Conservation (phyloP, 2,797 vertebrate species). For the Varecia variegata region DNA sequence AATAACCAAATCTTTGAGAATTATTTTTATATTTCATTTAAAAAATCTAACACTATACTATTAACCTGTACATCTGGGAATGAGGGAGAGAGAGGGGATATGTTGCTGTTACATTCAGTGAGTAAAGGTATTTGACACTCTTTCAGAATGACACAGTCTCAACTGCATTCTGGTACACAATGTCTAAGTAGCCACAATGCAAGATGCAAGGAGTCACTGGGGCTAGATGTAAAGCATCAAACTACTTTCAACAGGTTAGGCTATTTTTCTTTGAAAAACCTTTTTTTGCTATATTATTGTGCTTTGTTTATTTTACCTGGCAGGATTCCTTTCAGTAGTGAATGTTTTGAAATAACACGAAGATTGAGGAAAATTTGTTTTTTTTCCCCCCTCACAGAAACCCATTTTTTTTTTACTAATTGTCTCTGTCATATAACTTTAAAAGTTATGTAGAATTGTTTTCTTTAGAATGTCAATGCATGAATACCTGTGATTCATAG, state of each 20-base stretch:
- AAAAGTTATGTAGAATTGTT: constrained; percentile 25
- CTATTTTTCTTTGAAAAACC: background rate
- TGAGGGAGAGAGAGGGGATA: background rate
- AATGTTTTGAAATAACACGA: constrained; percentile 36
- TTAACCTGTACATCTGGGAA: background rate
- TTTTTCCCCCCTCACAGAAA: background rate
- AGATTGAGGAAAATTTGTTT: constrained; percentile 17
- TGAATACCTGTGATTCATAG: constrained; percentile 8
- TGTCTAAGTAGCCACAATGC: background rate
- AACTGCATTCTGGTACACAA: background rate
- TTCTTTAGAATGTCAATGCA: constrained; percentile 49
- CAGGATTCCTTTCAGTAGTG: constrained; percentile 12
- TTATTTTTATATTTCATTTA: background rate
- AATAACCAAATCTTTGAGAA: background rate
- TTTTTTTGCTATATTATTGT: background rate
- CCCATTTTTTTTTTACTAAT: constrained; percentile 34
- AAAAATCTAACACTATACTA: background rate
- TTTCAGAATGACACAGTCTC: background rate
- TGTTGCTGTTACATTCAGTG: background rate
- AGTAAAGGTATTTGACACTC: background rate
- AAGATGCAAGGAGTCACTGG: background rate
- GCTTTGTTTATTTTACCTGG: background rate
- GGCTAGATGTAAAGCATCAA: background rate
- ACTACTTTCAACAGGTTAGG: background rate
- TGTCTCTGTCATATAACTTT: constrained; percentile 52